Evolutionary conservation across 35 echinoderm and acorn worm genomes (phyloP).

Genomic region (Apostichopus parvimensis): DNA sequence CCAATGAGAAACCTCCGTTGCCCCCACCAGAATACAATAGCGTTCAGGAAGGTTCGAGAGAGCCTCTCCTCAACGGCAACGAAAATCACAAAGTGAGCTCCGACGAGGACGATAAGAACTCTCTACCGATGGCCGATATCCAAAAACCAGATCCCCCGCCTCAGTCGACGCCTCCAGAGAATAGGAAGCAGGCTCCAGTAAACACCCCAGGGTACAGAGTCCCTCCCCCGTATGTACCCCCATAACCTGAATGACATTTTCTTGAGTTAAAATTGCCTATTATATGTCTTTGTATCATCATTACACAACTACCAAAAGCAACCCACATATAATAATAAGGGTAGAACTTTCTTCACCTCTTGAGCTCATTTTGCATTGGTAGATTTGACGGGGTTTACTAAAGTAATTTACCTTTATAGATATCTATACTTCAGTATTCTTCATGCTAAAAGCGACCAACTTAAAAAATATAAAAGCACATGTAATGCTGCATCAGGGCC

Average conservation of each 20-base stretch:
- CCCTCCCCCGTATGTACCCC: conserved; percentile 92
- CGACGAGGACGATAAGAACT: conserved; percentile 78
- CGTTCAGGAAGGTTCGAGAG: conserved; percentile 60
- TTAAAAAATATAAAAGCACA: no score
- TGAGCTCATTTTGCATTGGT: no score
- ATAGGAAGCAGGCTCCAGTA: conserved; percentile 69
- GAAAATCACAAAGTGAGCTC: conserved; percentile 48
- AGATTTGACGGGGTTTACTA: no score
- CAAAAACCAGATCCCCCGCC: conserved; percentile 81
- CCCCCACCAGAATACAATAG: conserved; percentile 84
- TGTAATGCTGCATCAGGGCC: no score
- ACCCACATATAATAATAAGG: no score
- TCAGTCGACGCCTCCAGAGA: conserved; percentile 80
- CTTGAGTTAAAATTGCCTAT: no score
- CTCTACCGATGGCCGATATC: conserved; percentile 86
- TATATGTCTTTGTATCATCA: no score
- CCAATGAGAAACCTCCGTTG: conserved; percentile 89
- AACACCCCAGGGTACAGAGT: conserved; percentile 85
- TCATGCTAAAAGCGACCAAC: no score
- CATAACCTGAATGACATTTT: conserved; percentile 34
- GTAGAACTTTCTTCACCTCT: no score
- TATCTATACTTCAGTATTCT: no score
- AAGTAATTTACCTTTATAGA: no score
- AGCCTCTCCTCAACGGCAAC: conserved; percentile 76
- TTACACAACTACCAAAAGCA: no score